These are phyloP conservation scores for Alethe diademata DNA, from an alignment of 2,113 vertebrate genomes.

Conservation along the genomic window DNA sequence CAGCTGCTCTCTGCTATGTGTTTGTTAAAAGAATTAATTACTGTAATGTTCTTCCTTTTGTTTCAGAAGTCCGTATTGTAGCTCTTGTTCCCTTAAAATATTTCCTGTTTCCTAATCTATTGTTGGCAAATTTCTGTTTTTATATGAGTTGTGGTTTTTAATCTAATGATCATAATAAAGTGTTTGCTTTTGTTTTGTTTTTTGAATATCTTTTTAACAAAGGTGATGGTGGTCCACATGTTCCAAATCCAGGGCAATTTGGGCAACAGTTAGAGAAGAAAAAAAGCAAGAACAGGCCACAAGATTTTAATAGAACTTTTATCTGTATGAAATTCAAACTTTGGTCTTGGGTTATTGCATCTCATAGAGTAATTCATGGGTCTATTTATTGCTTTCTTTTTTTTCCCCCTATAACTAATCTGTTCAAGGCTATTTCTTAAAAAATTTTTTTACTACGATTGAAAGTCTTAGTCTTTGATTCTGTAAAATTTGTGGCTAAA, in stretches of 20 bases:
- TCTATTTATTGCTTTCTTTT: background rate
- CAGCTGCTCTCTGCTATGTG: background rate
- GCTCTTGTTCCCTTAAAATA: background rate
- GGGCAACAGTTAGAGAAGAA: background rate
- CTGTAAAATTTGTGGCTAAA: background rate
- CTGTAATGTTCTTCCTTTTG: slow-evolving; percentile 29
- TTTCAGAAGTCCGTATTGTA: slow-evolving; percentile 3
- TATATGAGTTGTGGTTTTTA: background rate
- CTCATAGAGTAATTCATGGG: background rate
- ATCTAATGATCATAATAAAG: background rate
- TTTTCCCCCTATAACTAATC: accelerated
- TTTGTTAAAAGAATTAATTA: slow-evolving; percentile 31
- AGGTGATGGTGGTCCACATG: background rate
- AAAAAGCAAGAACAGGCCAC: background rate
- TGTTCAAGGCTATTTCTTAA: background rate
- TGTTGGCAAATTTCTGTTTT: background rate
- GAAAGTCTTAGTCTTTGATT: background rate
- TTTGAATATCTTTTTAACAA: background rate
- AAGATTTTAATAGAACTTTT: background rate
- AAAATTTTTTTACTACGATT: background rate
- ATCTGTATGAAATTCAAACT: background rate
- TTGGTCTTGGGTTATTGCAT: background rate
- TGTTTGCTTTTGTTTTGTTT: background rate
- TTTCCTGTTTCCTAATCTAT: slow-evolving; percentile 38
- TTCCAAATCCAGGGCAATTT: background rate